Evolutionary conservation across 2,888 invertebrate genomes (phyloP), one percentile per base, ranked within the genome.

Genomic region (Ischnus inquisitorius): DNA sequence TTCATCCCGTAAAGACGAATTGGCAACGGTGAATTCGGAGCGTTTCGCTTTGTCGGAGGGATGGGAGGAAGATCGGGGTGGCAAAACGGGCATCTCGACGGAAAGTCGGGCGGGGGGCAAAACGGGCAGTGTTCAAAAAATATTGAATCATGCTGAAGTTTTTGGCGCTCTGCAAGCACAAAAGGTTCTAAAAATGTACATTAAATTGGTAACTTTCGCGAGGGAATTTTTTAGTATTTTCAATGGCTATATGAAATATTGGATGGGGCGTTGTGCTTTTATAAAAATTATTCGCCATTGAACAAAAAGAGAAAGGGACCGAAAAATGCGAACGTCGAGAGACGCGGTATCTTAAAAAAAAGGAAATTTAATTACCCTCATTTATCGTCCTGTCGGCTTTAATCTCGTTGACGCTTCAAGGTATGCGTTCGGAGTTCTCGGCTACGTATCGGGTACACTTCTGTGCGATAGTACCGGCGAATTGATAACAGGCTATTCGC

Each of bases 401-500:
- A 60, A 78, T 72, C 48, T 74, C 39, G 60, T 74, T 78, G 78
- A 60, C 16, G 54, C 67, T 67, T 62, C 19, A 41, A 65, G 14
- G 10, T 76, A 62, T 76, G 43, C 60, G 41, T 60, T 39, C 68
- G 43, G 57, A 51, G 51, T 14, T 22, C 48, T 57, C 71, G 57
- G 62, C 19, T 75, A 62, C 48, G 57, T 54, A 54, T 54, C 12
- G 28, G 22, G 54, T 22, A 60, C 14, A 46, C 14, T 46, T 46
- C 25, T 28, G 39, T 19, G 48, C 77, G 39, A 72, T 67, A 51
- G 34, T 51, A 76, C 22, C 48, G 41, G 78, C 71, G 64, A 83
- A 85, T 85, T 82, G 83, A 85, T 80, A 80, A 82, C 71, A 75
- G 65, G 76, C 79, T 51, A 84, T 86, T 80, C 64, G 34, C 74